phyloP scores from a whole-genome alignment of 2,797 vertebrate species.

The Chaunax sp. region DNA sequence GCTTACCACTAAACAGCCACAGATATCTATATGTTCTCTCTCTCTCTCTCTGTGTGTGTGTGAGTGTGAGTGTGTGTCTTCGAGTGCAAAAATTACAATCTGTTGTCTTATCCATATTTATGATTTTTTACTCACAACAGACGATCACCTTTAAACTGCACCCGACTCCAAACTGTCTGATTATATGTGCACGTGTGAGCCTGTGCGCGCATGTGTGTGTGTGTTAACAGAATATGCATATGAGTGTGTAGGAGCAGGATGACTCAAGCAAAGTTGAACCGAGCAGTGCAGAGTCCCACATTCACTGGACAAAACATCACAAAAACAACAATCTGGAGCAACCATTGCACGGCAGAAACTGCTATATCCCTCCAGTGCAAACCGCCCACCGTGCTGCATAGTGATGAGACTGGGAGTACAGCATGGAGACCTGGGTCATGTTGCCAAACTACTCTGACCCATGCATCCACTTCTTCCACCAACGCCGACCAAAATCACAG shows the following conservation, averaged over 20 bases:
- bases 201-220: conserved; percentile 7
- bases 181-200: conserved; percentile 25
- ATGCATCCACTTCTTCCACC: conserved; percentile 59
- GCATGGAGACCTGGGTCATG: conserved; percentile 35
- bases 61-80: background rate
- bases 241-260: conserved; percentile 71
- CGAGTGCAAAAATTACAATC: conserved; percentile 22
- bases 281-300: conserved; percentile 48
- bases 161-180: conserved; percentile 56
- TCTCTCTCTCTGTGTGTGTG: background rate
- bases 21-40: too few species aligned
- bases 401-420: conserved; percentile 63
- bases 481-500: conserved; percentile 43
- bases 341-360: conserved; percentile 9
- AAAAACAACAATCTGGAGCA: conserved; percentile 51
- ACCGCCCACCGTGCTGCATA: conserved; percentile 70
- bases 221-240: conserved; percentile 70
- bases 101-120: conserved; percentile 69
- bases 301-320: conserved; percentile 58
- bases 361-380: conserved; percentile 56
- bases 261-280: conserved; percentile 68
- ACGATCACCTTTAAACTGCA: conserved; percentile 68
- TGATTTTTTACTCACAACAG: conserved; percentile 63
- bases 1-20: too few species aligned
- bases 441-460: conserved; percentile 57